These are phyloP conservation scores for Drosophila picticornis DNA, from an alignment of 2,888 invertebrate species.

Conservation along the genomic window DNA sequence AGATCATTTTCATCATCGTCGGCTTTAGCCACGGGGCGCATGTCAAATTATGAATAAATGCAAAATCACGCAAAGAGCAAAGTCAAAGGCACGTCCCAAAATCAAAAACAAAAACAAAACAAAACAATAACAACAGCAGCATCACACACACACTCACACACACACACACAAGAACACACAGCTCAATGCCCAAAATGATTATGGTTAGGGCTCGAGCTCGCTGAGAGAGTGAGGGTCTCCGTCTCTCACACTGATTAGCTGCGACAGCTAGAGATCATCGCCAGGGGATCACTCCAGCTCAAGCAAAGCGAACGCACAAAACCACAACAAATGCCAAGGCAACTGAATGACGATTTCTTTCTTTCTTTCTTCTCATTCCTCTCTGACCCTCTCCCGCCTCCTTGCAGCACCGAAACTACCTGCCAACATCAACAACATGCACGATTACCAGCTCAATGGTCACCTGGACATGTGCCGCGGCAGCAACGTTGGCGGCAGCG, in stretches of 20 bases:
- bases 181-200: conserved; percentile 47
- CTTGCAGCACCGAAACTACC: conserved; percentile 89
- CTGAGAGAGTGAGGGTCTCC: conserved; percentile 22
- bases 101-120: conserved; percentile 1
- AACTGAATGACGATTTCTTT: conserved; percentile 54
- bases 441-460: conserved; percentile 86
- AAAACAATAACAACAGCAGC: conserved; percentile 13
- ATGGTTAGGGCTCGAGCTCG: conserved; percentile 32
- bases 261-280: conserved; percentile 83
- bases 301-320: conserved; percentile 48
- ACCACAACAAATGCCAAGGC: conserved; percentile 51
- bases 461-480: conserved; percentile 83
- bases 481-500: conserved; percentile 59
- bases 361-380: conserved; percentile 36
- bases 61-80: conserved; percentile 76
- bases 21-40: conserved; percentile 82
- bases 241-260: conserved; percentile 82
- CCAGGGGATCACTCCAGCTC: conserved; percentile 65
- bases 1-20: conserved; percentile 83
- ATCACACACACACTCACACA: conserved; percentile 26
- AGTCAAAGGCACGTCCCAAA: conserved; percentile 67
- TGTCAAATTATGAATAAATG: conserved; percentile 83
- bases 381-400: conserved; percentile 19
- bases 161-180: conserved; percentile 30
- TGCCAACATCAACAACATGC: conserved; percentile 85